Conservation (phyloP, 1,140 invertebrate genomes). For the honey bee (Apis mellifera) region Amel_HAv3.1 CM009942.2:372001-372500, state of each 20-base stretch:
- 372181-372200: constrained; percentile 35
- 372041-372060: not conserved
- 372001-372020: not conserved
- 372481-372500: constrained; percentile 81
- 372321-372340: constrained; percentile 36
- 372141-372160: constrained; percentile 16
- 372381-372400: no score
- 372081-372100: not conserved
- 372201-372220: constrained; percentile 42
- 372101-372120: no score
- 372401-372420: no score
- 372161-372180: constrained; percentile 58
- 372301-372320: constrained; percentile 6
- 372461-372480: constrained; percentile 75
- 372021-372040: no score
- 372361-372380: not conserved
- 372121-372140: not conserved
- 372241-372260: constrained; percentile 57
- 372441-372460: constrained; percentile 48
- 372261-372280: constrained; percentile 52
- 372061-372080: not conserved
- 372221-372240: constrained; percentile 33
- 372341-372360: constrained; percentile 40
- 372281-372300: constrained; percentile 56
- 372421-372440: constrained; percentile 19